Conservation (phyloP, 2,888 invertebrate genomes). For the Drosophila rubida region DNA sequence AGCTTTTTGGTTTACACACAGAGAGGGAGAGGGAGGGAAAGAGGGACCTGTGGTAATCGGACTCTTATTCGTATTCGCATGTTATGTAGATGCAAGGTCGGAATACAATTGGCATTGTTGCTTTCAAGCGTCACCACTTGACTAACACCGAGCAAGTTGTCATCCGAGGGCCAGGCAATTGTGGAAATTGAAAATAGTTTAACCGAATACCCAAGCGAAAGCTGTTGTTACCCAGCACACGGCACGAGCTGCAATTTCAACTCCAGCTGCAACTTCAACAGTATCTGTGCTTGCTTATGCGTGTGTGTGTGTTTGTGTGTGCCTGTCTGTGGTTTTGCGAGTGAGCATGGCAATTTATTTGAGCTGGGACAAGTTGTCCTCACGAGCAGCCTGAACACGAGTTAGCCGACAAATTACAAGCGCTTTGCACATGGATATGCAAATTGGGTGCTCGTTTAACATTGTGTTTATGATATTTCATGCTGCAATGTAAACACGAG, state of each 20-base stretch:
- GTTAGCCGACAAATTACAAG: constrained; percentile 35
- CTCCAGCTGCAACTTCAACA: constrained; percentile 2
- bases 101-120: constrained; percentile 34
- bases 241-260: constrained; percentile 1
- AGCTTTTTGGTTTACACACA: background rate
- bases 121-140: constrained; percentile 21
- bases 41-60: background rate
- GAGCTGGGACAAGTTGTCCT: constrained; percentile 22
- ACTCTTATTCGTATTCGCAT: background rate
- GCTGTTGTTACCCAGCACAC: constrained; percentile 5
- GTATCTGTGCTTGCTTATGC: background rate
- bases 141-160: constrained; percentile 36
- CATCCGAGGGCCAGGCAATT: constrained; percentile 22
- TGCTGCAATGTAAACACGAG: constrained; percentile 27
- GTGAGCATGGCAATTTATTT: constrained; percentile 29
- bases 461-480: constrained; percentile 52
- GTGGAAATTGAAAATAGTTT: constrained; percentile 44
- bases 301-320: background rate
- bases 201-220: constrained; percentile 14
- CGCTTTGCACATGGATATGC: constrained; percentile 43
- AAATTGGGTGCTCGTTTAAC: constrained; percentile 55
- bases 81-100: background rate
- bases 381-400: constrained; percentile 18
- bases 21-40: background rate
- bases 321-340: constrained; percentile 12